Percentiles rank a stretch among this genome's conserved stretches.
Conservation (phyloP, 2,888 invertebrate species). For the Lycaena phlaeas region DNA sequence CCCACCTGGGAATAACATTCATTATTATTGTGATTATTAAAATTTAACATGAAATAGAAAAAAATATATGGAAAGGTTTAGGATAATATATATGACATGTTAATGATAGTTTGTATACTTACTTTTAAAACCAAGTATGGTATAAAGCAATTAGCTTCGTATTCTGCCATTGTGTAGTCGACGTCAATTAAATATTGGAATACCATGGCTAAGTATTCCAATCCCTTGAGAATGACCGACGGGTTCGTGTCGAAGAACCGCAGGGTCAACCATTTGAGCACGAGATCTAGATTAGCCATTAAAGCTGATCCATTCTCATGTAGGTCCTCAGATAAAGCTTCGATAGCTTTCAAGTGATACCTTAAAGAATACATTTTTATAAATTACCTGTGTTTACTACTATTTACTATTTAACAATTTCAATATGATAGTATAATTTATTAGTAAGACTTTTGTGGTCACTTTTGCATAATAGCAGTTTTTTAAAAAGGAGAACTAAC, state of each 20-base stretch:
- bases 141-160: conserved; percentile 93
- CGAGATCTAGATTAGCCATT: conserved; percentile 92
- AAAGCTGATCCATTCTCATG: conserved; percentile 84
- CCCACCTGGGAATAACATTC: conserved; percentile 78
- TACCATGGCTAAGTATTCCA: conserved; percentile 90
- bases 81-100: too few species aligned
- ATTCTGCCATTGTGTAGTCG: conserved; percentile 90
- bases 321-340: conserved; percentile 88
- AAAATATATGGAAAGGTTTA: too few species aligned
- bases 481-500: too few species aligned
- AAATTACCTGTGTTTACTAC: too few species aligned
- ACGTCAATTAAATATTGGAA: conserved; percentile 86
- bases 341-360: conserved; percentile 95
- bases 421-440: too few species aligned
- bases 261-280: conserved; percentile 96
- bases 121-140: conserved; percentile 96
- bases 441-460: too few species aligned
- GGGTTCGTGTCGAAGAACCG: conserved; percentile 99
- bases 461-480: too few species aligned
- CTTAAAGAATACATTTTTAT: conserved; percentile 73
- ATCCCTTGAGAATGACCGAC: conserved; percentile 93
- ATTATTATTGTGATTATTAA: neutral
- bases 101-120: too few species aligned
- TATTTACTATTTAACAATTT: too few species aligned
- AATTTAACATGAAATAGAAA: too few species aligned